Conservation (phyloP, 1,140 invertebrate species). For the Schlechtendalia chinensis region DNA sequence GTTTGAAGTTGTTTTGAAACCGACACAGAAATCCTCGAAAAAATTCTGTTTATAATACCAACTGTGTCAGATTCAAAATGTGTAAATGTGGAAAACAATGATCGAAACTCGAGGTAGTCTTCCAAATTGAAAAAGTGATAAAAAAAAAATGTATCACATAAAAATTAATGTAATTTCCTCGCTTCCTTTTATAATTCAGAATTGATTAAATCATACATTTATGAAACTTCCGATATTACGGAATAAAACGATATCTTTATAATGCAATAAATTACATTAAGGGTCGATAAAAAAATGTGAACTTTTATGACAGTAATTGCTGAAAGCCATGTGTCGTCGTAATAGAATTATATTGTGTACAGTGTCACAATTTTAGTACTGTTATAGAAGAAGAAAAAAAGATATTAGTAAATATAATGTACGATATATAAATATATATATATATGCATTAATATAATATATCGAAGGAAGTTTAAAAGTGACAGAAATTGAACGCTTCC, state of each 20-base stretch:
- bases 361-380: background rate
- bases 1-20: no score
- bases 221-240: no score
- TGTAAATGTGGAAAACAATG: no score
- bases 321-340: background rate
- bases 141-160: no score
- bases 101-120: no score
- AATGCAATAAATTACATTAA: background rate
- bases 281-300: background rate
- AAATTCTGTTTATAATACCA: no score
- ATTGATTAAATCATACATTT: background rate
- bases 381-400: background rate
- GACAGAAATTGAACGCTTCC: constrained; percentile 28
- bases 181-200: background rate
- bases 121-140: no score
- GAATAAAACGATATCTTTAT: no score
- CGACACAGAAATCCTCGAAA: no score
- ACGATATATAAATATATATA: background rate
- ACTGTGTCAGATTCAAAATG: no score
- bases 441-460: background rate
- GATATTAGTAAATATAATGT: constrained; percentile 26
- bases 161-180: no score
- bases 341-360: background rate
- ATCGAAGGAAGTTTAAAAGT: constrained; percentile 25
- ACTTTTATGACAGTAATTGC: background rate